Conservation (phyloP, 2,888 invertebrate genomes). For the Nebria salina region DNA sequence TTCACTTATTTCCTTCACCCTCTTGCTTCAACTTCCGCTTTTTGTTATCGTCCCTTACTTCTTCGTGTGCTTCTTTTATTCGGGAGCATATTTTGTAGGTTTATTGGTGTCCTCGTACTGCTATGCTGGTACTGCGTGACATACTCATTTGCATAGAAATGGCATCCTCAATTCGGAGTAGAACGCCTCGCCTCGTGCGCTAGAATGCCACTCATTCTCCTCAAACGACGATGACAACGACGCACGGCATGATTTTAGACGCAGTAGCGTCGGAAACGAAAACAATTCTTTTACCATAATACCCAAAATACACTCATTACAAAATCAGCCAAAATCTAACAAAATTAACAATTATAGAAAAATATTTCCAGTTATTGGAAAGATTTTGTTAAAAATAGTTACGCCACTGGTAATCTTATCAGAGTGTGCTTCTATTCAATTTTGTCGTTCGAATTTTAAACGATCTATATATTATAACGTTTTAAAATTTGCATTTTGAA, state of each 20-base stretch:
- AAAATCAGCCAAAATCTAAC: neutral
- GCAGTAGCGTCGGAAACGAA: neutral
- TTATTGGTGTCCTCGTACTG: constrained; percentile 13
- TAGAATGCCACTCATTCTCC: neutral
- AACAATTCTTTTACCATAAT: neutral
- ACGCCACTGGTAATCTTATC: no score
- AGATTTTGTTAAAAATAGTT: no score
- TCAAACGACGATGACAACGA: neutral
- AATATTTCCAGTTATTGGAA: no score
- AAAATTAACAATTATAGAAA: no score
- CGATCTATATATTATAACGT: no score
- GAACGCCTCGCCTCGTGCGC: neutral
- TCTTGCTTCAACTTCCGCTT: constrained; percentile 5
- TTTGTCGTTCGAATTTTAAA: no score
- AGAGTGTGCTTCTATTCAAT: no score
- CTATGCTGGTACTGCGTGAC: constrained; percentile 5
- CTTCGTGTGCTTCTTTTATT: neutral
- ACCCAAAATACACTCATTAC: neutral
- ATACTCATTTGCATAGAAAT: constrained; percentile 21
- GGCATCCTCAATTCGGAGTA: constrained; percentile 13
- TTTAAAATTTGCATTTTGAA: no score
- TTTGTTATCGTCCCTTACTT: neutral
- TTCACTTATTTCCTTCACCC: constrained; percentile 6
- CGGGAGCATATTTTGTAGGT: constrained; percentile 13
- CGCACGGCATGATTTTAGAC: neutral